Evolutionary conservation across 2,888 invertebrate genomes (phyloP).

Genomic region (Agrenia bidenticulata): DNA sequence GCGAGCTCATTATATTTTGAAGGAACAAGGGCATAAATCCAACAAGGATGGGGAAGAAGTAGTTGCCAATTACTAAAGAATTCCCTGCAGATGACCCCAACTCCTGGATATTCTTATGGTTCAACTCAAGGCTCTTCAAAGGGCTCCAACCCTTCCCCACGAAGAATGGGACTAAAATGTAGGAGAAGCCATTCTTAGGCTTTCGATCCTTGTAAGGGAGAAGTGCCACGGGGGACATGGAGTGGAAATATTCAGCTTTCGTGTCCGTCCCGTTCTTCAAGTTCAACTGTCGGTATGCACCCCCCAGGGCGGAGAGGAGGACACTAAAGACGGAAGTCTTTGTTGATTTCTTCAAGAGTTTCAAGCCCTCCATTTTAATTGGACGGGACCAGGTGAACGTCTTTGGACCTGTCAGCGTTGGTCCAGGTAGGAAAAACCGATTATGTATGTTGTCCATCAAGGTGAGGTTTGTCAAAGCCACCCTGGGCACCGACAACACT

Average conservation of each 20-base stretch:
- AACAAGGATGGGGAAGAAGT: constrained; percentile 24
- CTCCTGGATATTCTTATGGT: constrained; percentile 18
- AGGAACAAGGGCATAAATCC: constrained; percentile 34
- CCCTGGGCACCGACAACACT: constrained; percentile 37
- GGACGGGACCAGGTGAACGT: constrained; percentile 46
- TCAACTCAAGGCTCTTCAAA: constrained; percentile 30
- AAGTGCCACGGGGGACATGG: constrained; percentile 45
- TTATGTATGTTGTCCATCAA: constrained; percentile 32
- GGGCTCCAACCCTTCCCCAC: constrained; percentile 28
- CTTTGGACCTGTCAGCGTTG: constrained; percentile 43
- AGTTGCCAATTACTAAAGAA: constrained; percentile 6
- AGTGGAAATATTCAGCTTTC: constrained; percentile 33
- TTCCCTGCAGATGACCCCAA: constrained; percentile 8
- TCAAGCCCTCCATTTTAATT: constrained; percentile 40
- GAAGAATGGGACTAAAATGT: constrained; percentile 36
- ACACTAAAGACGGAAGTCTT: constrained; percentile 44
- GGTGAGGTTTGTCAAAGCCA: constrained; percentile 26
- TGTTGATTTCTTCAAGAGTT: constrained; percentile 41
- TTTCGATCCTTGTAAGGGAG: constrained; percentile 47
- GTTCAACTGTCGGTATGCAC: constrained; percentile 39
- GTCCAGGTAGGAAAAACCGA: constrained; percentile 39
- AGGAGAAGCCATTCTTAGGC: constrained; percentile 49
- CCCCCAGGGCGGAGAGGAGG: constrained; percentile 41
- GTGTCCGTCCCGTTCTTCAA: constrained; percentile 14
- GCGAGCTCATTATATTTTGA: constrained; percentile 22